Evolutionary conservation across 2,113 vertebrate species (phyloP).

Genomic region (Trichomycterus rosablanca): DNA sequence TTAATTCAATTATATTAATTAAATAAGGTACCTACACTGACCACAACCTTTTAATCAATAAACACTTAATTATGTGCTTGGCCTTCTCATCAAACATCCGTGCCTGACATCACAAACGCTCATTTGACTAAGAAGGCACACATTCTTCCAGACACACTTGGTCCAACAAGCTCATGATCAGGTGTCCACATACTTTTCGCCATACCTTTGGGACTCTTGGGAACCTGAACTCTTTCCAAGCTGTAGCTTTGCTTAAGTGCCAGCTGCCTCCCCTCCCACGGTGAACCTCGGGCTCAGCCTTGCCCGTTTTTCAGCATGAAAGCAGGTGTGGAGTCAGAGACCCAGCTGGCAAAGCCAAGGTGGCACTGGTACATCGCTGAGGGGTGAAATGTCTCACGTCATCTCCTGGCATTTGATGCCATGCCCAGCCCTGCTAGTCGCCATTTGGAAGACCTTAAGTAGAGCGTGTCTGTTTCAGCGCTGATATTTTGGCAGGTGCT

Average conservation of each 20-base stretch:
- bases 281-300: background rate
- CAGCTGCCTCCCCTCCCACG: slow-evolving; percentile 6
- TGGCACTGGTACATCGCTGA: too few relatives aligned
- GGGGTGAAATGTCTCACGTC: slow-evolving; percentile 4
- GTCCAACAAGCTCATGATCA: too few relatives aligned
- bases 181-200: too few relatives aligned
- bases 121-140: too few relatives aligned
- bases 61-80: too few relatives aligned
- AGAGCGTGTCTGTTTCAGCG: background rate
- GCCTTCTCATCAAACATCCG: too few relatives aligned
- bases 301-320: background rate
- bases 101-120: too few relatives aligned
- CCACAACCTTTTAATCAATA: too few relatives aligned
- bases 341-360: slow-evolving; percentile 9
- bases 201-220: background rate
- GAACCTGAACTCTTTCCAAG: background rate
- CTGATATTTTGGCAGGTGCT: background rate
- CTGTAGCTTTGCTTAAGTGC: slow-evolving; percentile 10
- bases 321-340: slow-evolving; percentile 1
- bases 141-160: too few relatives aligned
- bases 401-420: background rate
- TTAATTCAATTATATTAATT: too few relatives aligned
- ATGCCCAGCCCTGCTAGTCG: slow-evolving; percentile 1
- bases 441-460: background rate
- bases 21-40: too few relatives aligned